Evolutionary conservation across 1,140 invertebrate species (phyloP), one percentile per base, ranked within the genome.

Genomic region (Drepana arcuata): DNA sequence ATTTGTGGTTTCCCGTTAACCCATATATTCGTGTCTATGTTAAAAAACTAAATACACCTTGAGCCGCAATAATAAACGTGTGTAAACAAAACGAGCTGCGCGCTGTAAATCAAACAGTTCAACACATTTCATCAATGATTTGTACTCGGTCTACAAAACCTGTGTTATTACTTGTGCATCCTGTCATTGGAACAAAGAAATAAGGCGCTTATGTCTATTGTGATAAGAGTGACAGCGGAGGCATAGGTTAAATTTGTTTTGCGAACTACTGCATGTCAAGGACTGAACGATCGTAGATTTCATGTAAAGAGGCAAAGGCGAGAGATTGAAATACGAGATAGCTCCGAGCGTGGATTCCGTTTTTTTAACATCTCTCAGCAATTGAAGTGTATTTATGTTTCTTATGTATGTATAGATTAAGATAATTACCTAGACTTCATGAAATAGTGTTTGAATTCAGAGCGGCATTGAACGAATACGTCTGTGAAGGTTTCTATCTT

Each of bases 51-150:
- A 32, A 41, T 37, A 42, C 32, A 45, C 43, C 34, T 46, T 42
- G 44, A 23, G 35, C 41, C 28, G 30, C 38, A 41, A 45, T 42
- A 46, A 34, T 35, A 28, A 2, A 12, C n/a, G n/a, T n/a, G 30
- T 24, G 40, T 36, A 42, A 53, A 53, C 41, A n/a, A n/a, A 49
- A 39, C 33, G 26, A 37, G 10, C 28, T 25, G 34, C 10, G 12
- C 15, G 29, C 34, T 44, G 37, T 41, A 52, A 52, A 52, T 52
- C 40, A 42, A 25, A 34, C 23, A 29, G 32, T 30, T 36, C 49
- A 52, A 59, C 43, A 62, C 41, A 56, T 51, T 57, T 59, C 61
- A 53, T 57, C 55, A 58, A 68, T 65, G 61, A 65, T 65, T 63
- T 67, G 59, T 63, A 63, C 55, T 63, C 59, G 57, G 37, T 50